These are phyloP conservation scores for Diarsia brunnea DNA, from an alignment of 2,888 invertebrate species.

Conservation along the genomic window DNA sequence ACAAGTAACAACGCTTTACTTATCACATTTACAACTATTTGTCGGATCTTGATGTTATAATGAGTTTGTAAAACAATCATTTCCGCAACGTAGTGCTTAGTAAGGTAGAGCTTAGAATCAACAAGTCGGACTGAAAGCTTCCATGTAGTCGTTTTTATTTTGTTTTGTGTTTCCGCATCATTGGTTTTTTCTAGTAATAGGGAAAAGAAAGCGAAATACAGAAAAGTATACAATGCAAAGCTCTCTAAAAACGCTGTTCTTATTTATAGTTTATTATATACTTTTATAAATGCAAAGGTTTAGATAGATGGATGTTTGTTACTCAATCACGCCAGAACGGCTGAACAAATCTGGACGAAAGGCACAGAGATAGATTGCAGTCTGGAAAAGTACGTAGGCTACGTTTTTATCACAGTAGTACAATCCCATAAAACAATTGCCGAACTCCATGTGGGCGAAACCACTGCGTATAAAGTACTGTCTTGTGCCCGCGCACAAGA, in stretches of 20 bases:
- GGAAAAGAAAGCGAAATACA: slow-evolving; percentile 7
- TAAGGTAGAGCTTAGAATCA: slow-evolving; percentile 45
- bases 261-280: background rate
- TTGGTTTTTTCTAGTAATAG: slow-evolving; percentile 16
- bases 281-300: background rate
- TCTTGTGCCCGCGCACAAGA: background rate
- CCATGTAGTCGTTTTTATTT: slow-evolving; percentile 26
- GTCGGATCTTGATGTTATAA: slow-evolving; percentile 44
- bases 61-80: slow-evolving; percentile 43
- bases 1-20: slow-evolving; percentile 56
- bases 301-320: background rate
- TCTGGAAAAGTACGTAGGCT: background rate
- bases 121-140: slow-evolving; percentile 49
- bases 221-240: slow-evolving; percentile 1
- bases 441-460: background rate
- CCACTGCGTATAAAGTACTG: too few relatives aligned
- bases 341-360: background rate
- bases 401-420: background rate
- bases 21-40: slow-evolving; percentile 54
- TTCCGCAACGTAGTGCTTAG: slow-evolving; percentile 8
- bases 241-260: background rate
- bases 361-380: too few relatives aligned
- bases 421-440: background rate
- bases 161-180: slow-evolving; percentile 12
- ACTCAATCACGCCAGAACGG: background rate